Evolutionary conservation across 2,797 vertebrate species (phyloP), one percentile per base, ranked within the genome.

Genomic region (Xenopus petersii): DNA sequence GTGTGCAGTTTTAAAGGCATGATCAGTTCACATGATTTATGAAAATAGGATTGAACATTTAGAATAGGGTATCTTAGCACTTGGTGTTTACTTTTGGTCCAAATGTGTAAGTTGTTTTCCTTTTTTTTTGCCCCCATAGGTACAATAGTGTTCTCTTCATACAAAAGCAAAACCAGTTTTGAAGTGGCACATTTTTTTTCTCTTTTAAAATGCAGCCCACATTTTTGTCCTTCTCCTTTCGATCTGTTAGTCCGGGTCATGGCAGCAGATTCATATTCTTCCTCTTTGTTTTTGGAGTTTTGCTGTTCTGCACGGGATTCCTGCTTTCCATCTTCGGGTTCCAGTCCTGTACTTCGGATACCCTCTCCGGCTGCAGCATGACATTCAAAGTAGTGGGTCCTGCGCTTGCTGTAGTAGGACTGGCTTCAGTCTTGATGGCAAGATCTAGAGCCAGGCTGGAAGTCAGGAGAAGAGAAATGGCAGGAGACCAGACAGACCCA

Each of bases 241-340:
- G 0, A 54, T 58, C 13, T 33, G 81, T 51, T 80, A 80, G 51
- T 60, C 80, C 81, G 60, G 75, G 81, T 70, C 82, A 79, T 1
- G 69, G 81, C 76, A 84, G 80, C 79, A 90, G 82, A 74, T 76
- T 89, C 67, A 85, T 89, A 64, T 92, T 91, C 83, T 85, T 85
- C 71, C 84, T 92, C 73, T 91, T 91, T 68, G 62, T 92, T 73
- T 84, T 87, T 42, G 90, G 90, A 3, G 84, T 85, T 21, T 36
- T 85, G 24, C 81, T 89, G 51, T 62, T 92, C 21, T 92, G 90
- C 0, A 77, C 84, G 78, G 92, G 91, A 74, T 81, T 91, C 56
- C 80, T 91, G 75, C 85, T 93, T 61, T 91, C 88, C 55, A 81
- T 92, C 71, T 92, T 90, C 77, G 86, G 90, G 76, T 89, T 90